Base-by-base conservation (phyloP, 2,888 invertebrate genomes). In the Galerucella pusilla region DNA sequence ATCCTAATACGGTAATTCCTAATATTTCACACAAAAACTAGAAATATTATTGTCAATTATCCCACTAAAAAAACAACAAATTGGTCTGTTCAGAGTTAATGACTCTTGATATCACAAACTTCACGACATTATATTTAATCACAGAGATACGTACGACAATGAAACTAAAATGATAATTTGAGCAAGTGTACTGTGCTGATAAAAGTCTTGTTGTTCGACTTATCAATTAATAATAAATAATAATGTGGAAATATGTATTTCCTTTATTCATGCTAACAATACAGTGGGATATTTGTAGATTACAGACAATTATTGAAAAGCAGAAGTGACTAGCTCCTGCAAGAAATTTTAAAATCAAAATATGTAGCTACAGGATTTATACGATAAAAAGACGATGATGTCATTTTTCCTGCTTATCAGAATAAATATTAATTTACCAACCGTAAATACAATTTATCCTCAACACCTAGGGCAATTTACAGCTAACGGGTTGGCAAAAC, bases 111-210 rank as follows among this genome's bases (percentile, higher is more conserved):
- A 52, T 52, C n/a, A 52, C 14, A 52, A 52, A 14, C 52, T n/a
- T 52, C 2, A 52, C 7, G n/a, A 52, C 14, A 52, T 5, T 5
- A 49, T 7, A 52, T 52, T 52, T 52, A 52, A 52, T 52, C 52
- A n/a, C 14, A 52, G 52, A 52, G 52, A 52, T 52, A 52, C 5
- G 5, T 52, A 52, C 52, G 6, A 52, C 5, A 52, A 52, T 14
- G n/a, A 52, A 49, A 49, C 14, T 49, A 4, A 59, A 59, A 28
- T 60, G 59, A 60, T 60, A 60, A 60, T 16, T 20, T 20, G 59
- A 60, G 10, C 59, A 60, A 60, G 59, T 60, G 59, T 20, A 16
- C 14, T 60, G 16, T 16, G 59, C 59, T 60, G 59, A 60, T 60
- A 57, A 57, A 57, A 57, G 35, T 57, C 9, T 57, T 16, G 57